Evolutionary conservation across 1,140 invertebrate genomes (phyloP), one percentile per base, ranked within the genome.

Genomic region (Eupeodes corollae): DNA sequence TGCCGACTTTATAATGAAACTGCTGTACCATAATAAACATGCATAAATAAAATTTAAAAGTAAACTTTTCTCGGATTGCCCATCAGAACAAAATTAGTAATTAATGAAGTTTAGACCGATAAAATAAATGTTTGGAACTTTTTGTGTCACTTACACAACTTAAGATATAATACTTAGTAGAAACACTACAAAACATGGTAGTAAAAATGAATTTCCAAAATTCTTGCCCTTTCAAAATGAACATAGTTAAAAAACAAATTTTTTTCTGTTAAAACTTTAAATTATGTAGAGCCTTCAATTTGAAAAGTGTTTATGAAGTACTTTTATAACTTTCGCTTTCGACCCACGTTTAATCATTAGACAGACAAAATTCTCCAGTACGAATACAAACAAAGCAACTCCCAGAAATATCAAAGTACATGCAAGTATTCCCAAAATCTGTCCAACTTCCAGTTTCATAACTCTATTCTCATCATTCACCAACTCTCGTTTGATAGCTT

Each of bases 401-500:
- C 54, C 1, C 2, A 56, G 31, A 0, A 65, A 50, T 0, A 51
- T 54, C 8, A 26, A 47, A 46, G 51, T 49, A 37, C 61, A 61
- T 13, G 35, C 45, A 15, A 66, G 57, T 19, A 53, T 56, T 1
- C 63, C 63, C 0, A 44, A 51, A n/a, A 66, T 58, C 38, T 63
- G 55, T 0, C 44, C 0, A 58, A 37, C 6, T 52, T 66, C 21
- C 13, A 66, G 40, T 1, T 57, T 50, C 42, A 57, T 61, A 21
- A 66, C 58, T 2, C 46, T 45, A 40, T 58, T 56, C 47, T 63
- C 62, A 2, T 51, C n/a, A n/a, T n/a, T n/a, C n/a, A n/a, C 21
- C 21, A 26, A 54, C 11, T 50, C 54, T 0, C 53, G 51, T 0
- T 47, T 49, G 10, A 61, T 61, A 49, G 57, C 54, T 39, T 66